phyloP scores from a whole-genome alignment of 2,113 vertebrate genomes.

The Meleagris gallopavo region DNA sequence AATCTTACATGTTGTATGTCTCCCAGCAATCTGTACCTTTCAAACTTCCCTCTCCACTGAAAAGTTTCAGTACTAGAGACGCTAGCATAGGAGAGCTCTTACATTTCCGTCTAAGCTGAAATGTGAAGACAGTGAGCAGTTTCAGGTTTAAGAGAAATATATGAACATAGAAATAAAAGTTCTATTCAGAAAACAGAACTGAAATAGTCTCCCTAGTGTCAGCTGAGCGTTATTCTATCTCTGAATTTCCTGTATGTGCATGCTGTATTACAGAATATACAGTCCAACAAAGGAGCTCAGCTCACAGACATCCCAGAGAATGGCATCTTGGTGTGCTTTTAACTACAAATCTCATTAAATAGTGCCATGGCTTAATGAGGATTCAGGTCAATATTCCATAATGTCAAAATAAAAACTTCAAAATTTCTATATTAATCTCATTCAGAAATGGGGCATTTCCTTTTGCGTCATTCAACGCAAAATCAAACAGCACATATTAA shows the following conservation, averaged over 20 bases:
- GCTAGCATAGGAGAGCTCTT: not conserved
- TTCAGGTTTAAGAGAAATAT: not conserved
- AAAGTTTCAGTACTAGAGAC: not conserved
- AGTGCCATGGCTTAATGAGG: not conserved
- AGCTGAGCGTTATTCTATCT: not conserved
- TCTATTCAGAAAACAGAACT: not conserved
- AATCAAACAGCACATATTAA: not conserved
- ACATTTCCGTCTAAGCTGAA: not conserved
- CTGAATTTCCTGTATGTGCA: not conserved
- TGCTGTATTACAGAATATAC: not conserved
- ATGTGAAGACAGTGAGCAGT: not conserved
- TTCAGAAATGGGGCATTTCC: not conserved
- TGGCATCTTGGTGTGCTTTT: rapidly evolving
- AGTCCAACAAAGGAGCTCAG: not conserved
- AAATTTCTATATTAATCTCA: not conserved
- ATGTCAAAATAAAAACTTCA: not conserved
- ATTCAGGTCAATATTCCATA: not conserved
- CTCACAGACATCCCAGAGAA: not conserved
- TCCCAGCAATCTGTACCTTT: not conserved
- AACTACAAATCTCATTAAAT: not conserved
- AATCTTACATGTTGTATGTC: not conserved
- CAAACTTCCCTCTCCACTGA: not conserved
- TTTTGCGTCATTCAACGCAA: not conserved
- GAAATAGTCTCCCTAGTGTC: not conserved
- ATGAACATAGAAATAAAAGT: not conserved